phyloP scores from a whole-genome alignment of 2,888 invertebrate genomes.

The Sarcophaga caerulescens region DNA sequence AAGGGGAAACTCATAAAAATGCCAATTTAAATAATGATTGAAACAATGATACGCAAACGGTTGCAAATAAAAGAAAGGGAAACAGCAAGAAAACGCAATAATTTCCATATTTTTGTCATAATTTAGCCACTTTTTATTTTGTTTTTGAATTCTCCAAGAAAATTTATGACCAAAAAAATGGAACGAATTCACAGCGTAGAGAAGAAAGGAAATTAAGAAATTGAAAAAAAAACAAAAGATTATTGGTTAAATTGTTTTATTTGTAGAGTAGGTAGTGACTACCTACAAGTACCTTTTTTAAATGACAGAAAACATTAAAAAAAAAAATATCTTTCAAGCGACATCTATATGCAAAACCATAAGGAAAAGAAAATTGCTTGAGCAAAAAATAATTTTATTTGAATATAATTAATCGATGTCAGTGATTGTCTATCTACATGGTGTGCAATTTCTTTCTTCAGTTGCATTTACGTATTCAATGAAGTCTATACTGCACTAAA shows the following conservation, averaged over 20 bases:
- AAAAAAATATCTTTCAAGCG: no score
- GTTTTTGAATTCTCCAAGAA: not conserved
- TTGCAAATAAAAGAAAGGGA: not conserved
- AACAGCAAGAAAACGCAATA: not conserved
- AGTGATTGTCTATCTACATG: no score
- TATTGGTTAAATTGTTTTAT: not conserved
- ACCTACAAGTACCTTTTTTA: not conserved
- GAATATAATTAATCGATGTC: no score
- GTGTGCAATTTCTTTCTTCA: no score
- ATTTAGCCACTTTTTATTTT: not conserved
- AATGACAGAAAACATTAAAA: no score
- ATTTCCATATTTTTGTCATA: slow-evolving; percentile 23
- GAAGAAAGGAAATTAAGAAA: not conserved
- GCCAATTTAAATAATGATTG: slow-evolving; percentile 5
- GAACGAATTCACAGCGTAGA: no score
- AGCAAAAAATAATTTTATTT: no score
- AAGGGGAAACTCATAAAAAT: no score
- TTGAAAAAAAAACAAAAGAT: not conserved
- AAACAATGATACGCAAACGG: not conserved
- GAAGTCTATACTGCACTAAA: no score
- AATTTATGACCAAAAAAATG: not conserved
- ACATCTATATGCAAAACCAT: no score
- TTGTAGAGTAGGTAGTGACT: not conserved
- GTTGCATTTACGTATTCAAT: no score
- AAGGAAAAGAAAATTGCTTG: no score